phyloP scores from a whole-genome alignment of 1,140 invertebrate genomes.

The Bombus haemorrhoidalis region DNA sequence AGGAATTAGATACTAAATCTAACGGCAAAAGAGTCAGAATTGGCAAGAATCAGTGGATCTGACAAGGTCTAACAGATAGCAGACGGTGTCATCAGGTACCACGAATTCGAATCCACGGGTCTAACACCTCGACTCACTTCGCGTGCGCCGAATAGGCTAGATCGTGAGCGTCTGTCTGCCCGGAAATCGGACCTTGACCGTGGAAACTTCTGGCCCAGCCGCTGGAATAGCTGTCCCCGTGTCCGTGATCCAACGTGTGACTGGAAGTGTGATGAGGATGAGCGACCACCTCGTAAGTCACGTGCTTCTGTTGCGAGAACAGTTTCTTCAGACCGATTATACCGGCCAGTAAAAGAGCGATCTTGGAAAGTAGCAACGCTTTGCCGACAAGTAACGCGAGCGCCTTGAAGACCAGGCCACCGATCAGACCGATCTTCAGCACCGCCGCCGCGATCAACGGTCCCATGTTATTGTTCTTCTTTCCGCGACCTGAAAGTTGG shows the following conservation, averaged over 20 bases:
- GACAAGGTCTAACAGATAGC: neutral
- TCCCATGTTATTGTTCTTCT: conserved; percentile 89
- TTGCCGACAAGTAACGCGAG: conserved; percentile 92
- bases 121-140: conserved; percentile 53
- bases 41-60: conserved; percentile 25
- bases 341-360: conserved; percentile 89
- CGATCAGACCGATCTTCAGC: conserved; percentile 90
- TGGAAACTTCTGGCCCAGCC: conserved; percentile 86
- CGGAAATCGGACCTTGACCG: conserved; percentile 76
- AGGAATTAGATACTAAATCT: conserved; percentile 8
- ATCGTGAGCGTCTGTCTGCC: conserved; percentile 84
- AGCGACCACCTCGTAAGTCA: conserved; percentile 89
- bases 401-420: conserved; percentile 90
- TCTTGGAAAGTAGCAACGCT: conserved; percentile 91
- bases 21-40: conserved; percentile 16
- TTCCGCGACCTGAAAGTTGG: conserved; percentile 84
- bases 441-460: conserved; percentile 89
- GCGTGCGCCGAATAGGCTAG: conserved; percentile 86
- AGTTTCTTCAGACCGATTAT: conserved; percentile 92
- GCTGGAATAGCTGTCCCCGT: conserved; percentile 83
- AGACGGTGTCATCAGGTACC: neutral
- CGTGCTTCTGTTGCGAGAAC: conserved; percentile 88
- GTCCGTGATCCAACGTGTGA: conserved; percentile 79
- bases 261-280: conserved; percentile 85
- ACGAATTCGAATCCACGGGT: conserved; percentile 15